Evolutionary conservation across 2,888 invertebrate genomes (phyloP).

Genomic region (Cerceris ruficornis): DNA sequence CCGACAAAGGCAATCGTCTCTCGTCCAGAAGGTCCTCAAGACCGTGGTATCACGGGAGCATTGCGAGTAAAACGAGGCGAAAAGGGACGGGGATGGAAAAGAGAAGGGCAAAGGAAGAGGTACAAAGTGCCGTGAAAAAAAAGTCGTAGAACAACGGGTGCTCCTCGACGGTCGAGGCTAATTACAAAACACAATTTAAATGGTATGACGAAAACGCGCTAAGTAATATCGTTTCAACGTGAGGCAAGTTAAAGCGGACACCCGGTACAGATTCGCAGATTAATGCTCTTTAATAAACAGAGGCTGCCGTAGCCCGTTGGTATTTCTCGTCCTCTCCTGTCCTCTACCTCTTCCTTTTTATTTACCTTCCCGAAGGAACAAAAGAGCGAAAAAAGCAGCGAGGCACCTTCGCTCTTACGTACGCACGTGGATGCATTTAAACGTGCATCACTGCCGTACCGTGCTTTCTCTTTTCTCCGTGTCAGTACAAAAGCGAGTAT

Average conservation of each 20-base stretch:
- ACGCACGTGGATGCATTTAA: constrained; percentile 40
- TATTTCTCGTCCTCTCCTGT: constrained; percentile 14
- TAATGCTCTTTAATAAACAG: constrained; percentile 72
- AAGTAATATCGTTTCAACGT: constrained; percentile 61
- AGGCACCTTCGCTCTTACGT: constrained; percentile 42
- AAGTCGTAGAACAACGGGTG: constrained; percentile 47
- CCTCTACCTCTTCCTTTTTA: constrained; percentile 28
- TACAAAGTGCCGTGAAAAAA: constrained; percentile 20
- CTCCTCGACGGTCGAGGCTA: constrained; percentile 52
- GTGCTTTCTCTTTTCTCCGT: constrained; percentile 30
- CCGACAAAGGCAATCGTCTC: constrained; percentile 55
- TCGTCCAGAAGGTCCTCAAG: constrained; percentile 46
- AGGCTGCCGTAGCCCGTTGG: constrained; percentile 17
- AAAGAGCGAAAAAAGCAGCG: constrained; percentile 29
- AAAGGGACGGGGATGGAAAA: constrained; percentile 19
- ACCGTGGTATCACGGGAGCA: constrained; percentile 26
- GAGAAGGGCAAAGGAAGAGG: constrained; percentile 24
- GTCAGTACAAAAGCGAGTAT: constrained; percentile 25
- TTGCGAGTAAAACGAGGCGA: constrained; percentile 23
- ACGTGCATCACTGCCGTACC: constrained; percentile 25
- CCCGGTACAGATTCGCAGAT: constrained; percentile 66
- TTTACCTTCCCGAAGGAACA: constrained; percentile 35
- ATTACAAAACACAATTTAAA: constrained; percentile 72
- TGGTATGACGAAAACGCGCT: constrained; percentile 63
- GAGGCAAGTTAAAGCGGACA: constrained; percentile 54